phyloP scores from a whole-genome alignment of 2,797 vertebrate genomes.

The Gastrophryne carolinensis region DNA sequence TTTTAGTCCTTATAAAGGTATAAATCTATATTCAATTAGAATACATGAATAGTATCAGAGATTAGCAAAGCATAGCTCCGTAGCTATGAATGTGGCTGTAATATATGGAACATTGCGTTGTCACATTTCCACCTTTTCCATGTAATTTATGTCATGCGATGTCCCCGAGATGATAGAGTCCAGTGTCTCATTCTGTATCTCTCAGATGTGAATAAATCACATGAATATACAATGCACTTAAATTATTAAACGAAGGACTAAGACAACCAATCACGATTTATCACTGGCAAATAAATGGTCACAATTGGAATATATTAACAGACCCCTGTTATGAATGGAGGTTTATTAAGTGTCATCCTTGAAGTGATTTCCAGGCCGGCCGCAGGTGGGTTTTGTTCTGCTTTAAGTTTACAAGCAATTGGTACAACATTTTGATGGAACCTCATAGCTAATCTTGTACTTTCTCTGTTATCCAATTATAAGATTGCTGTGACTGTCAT shows the following conservation, averaged over 20 bases:
- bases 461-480: no score
- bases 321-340: background rate
- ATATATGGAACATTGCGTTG: constrained; percentile 14
- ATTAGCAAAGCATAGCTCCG: background rate
- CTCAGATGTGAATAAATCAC: background rate
- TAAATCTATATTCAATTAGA: constrained; percentile 18
- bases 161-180: constrained; percentile 8
- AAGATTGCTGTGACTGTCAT: no score
- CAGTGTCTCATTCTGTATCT: constrained; percentile 2
- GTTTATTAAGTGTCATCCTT: no score
- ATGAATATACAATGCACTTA: constrained; percentile 24
- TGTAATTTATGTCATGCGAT: constrained; percentile 11
- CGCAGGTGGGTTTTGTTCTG: no score
- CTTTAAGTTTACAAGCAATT: no score
- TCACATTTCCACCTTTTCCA: background rate
- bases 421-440: no score
- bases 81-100: background rate
- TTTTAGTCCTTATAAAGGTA: background rate
- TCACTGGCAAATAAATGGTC: background rate
- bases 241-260: constrained; percentile 11
- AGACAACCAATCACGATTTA: background rate
- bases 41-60: background rate
- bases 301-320: constrained; percentile 25
- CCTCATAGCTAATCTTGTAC: no score
- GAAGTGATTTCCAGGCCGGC: no score